These are phyloP conservation scores for Diadophis punctatus DNA, from an alignment of 2,113 vertebrate species.

Conservation along the genomic window DNA sequence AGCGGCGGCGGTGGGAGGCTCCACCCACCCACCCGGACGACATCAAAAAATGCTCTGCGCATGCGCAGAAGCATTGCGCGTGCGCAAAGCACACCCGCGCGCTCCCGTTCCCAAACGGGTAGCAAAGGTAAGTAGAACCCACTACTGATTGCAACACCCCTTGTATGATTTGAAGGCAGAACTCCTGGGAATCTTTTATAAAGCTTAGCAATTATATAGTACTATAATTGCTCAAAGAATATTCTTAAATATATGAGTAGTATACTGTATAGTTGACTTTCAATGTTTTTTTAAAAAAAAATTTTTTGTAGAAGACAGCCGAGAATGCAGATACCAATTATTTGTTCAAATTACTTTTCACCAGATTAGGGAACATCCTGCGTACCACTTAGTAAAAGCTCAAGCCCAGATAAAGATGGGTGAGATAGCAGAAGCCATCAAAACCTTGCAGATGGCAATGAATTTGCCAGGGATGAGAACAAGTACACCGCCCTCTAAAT, in stretches of 20 bases:
- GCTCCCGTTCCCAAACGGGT: too few species aligned
- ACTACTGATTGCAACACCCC: too few species aligned
- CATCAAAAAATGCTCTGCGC: too few species aligned
- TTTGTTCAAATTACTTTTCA: not conserved
- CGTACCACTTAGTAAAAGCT: conserved; percentile 95
- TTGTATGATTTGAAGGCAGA: not conserved
- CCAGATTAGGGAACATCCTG: conserved; percentile 87
- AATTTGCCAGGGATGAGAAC: conserved; percentile 86
- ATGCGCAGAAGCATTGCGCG: too few species aligned
- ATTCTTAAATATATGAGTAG: not conserved
- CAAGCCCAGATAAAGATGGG: conserved; percentile 88
- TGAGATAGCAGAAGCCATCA: conserved; percentile 86
- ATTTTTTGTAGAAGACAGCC: not conserved
- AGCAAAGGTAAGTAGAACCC: too few species aligned
- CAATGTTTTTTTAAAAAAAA: not conserved
- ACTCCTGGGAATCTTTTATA: not conserved
- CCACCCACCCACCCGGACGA: too few species aligned
- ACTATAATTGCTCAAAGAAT: not conserved
- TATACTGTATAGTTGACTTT: not conserved
- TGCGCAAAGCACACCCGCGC: too few species aligned
- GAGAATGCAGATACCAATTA: conserved; percentile 12
- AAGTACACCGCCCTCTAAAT: conserved; percentile 71
- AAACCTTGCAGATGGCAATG: conserved; percentile 92
- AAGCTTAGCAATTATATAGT: not conserved
- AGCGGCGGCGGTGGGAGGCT: too few species aligned